phyloP scores from a whole-genome alignment of 2,113 vertebrate genomes.

The Campylorhamphus procurvoides region DNA sequence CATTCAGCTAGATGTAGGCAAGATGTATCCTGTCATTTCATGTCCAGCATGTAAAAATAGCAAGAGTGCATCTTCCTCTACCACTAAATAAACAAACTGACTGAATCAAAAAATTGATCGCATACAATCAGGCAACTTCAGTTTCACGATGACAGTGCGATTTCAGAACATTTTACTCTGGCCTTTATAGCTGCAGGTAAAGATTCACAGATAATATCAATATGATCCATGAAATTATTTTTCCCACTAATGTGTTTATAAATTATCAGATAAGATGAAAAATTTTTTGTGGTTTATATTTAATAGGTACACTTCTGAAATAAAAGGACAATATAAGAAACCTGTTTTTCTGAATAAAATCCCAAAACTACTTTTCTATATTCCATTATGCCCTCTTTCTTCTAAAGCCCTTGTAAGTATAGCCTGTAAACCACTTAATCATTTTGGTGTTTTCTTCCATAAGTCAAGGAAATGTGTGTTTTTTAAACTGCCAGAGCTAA shows the following conservation, averaged over 20 bases:
- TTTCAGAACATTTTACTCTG: not conserved
- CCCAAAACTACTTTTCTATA: not conserved
- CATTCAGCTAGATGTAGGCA: not conserved
- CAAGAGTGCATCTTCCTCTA: not conserved
- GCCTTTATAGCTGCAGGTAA: not conserved
- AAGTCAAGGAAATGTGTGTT: not conserved
- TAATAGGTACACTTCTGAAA: not conserved
- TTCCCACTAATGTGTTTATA: not conserved
- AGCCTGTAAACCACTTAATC: not conserved
- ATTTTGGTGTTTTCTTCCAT: not conserved
- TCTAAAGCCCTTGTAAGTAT: not conserved
- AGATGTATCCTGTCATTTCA: not conserved
- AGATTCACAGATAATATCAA: not conserved
- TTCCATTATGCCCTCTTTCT: not conserved
- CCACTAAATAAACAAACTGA: not conserved
- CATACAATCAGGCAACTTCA: not conserved
- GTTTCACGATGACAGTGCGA: not conserved
- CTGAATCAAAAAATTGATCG: not conserved
- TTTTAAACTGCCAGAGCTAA: not conserved
- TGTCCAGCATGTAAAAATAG: not conserved
- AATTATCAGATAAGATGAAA: not conserved
- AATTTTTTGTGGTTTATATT: not conserved
- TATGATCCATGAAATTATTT: not conserved
- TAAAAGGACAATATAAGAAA: not conserved
- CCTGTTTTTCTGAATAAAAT: not conserved